Evolutionary conservation across 1,140 invertebrate genomes (phyloP).

Genomic region (Drosophila ambigua): DNA sequence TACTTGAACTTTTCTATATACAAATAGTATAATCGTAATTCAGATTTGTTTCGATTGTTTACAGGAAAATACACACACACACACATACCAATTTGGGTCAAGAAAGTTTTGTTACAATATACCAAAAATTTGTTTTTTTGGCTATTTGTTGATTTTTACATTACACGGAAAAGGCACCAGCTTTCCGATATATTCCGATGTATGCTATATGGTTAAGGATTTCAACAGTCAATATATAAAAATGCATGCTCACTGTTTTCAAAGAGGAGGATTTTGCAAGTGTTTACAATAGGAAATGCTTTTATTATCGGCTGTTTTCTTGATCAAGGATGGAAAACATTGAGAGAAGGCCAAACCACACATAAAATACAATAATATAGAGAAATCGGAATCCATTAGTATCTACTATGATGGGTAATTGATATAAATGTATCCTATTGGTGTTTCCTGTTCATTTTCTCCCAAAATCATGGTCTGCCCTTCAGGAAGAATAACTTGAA

Average conservation of each 20-base stretch:
- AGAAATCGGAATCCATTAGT: background rate
- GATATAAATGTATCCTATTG: background rate
- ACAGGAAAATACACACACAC: constrained; percentile 11
- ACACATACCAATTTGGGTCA: constrained; percentile 44
- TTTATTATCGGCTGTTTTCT: background rate
- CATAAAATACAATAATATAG: background rate
- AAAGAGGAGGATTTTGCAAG: background rate
- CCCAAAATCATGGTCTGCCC: too few relatives aligned
- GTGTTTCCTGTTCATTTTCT: too few relatives aligned
- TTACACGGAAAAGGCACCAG: background rate
- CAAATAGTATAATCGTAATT: constrained; percentile 12
- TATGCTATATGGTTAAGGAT: constrained; percentile 27
- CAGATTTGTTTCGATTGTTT: constrained; percentile 38
- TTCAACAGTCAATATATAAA: constrained; percentile 36
- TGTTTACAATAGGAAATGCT: constrained; percentile 12
- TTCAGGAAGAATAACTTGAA: too few relatives aligned
- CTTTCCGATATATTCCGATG: constrained; percentile 10
- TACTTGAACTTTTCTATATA: background rate
- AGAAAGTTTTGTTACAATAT: constrained; percentile 40
- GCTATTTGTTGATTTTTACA: constrained; percentile 26
- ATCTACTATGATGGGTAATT: background rate
- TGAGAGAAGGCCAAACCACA: background rate
- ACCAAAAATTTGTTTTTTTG: constrained; percentile 11
- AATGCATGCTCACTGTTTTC: background rate
- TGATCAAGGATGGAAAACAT: background rate